These are phyloP conservation scores for Ectropis crepuscularia DNA, from an alignment of 2,888 invertebrate species.

Conservation along the genomic window DNA sequence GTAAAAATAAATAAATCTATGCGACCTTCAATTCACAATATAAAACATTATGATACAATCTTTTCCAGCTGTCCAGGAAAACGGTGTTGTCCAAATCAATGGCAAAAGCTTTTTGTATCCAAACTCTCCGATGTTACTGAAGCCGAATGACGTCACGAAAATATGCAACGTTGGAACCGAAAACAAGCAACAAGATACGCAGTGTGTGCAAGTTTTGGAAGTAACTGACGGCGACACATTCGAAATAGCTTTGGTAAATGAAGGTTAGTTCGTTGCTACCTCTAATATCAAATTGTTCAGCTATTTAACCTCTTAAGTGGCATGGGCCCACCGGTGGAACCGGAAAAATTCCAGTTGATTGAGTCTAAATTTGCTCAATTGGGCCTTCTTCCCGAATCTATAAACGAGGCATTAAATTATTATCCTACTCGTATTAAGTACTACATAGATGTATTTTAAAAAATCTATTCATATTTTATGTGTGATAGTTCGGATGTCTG, in stretches of 20 bases:
- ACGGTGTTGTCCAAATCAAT: constrained; percentile 83
- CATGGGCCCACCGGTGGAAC: too few species aligned
- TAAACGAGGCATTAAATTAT: too few species aligned
- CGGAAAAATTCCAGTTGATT: too few species aligned
- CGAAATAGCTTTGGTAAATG: constrained; percentile 86
- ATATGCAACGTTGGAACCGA: constrained; percentile 73
- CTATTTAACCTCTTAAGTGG: too few species aligned
- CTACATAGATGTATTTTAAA: too few species aligned
- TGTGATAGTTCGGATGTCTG: too few species aligned
- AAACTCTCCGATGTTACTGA: constrained; percentile 83
- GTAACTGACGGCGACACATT: constrained; percentile 76
- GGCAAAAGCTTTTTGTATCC: constrained; percentile 85
- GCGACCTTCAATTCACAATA: too few species aligned
- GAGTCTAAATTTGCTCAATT: too few species aligned
- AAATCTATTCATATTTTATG: too few species aligned
- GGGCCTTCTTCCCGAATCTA: too few species aligned
- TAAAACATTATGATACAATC: neutral
- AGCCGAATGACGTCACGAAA: constrained; percentile 70
- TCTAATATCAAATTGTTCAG: neutral
- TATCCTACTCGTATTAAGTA: too few species aligned
- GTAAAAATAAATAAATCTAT: too few species aligned
- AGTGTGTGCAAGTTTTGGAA: constrained; percentile 84
- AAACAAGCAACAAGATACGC: constrained; percentile 60
- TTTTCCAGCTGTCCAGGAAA: constrained; percentile 62
- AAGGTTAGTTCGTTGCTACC: constrained; percentile 69